Evolutionary conservation across 1,140 invertebrate species (phyloP).

Genomic region (Eueides isabella): DNA sequence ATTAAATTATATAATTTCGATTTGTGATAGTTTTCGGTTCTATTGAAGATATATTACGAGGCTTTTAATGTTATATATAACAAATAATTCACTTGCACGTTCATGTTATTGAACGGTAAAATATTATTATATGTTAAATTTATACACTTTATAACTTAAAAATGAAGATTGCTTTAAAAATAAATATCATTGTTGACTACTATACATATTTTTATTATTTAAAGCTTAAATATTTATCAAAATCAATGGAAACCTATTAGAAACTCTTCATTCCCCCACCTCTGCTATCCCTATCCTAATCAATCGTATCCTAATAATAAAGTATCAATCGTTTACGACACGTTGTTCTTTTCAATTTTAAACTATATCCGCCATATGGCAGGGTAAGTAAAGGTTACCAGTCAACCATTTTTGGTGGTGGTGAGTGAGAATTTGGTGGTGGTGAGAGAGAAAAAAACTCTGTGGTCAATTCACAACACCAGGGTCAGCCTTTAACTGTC

Average conservation of each 20-base stretch:
- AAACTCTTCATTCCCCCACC: too few relatives aligned
- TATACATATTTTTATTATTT: conserved; percentile 6
- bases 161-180: conserved; percentile 62
- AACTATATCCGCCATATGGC: too few relatives aligned
- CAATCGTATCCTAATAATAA: too few relatives aligned
- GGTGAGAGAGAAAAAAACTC: too few relatives aligned
- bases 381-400: too few relatives aligned
- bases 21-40: conserved; percentile 4
- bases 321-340: too few relatives aligned
- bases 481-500: too few relatives aligned
- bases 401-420: too few relatives aligned
- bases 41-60: conserved; percentile 3
- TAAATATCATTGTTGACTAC: conserved; percentile 80
- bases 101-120: conserved; percentile 44
- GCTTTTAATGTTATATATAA: conserved; percentile 9
- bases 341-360: too few relatives aligned
- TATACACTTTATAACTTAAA: conserved; percentile 58
- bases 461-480: too few relatives aligned
- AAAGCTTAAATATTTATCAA: neutral
- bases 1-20: conserved; percentile 19
- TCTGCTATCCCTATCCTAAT: too few relatives aligned
- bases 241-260: neutral
- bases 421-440: too few relatives aligned
- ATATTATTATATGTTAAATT: conserved; percentile 54
- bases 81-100: conserved; percentile 37